These are phyloP conservation scores for Abscondita cerata DNA, from an alignment of 2,888 invertebrate genomes.

Conservation along the genomic window DNA sequence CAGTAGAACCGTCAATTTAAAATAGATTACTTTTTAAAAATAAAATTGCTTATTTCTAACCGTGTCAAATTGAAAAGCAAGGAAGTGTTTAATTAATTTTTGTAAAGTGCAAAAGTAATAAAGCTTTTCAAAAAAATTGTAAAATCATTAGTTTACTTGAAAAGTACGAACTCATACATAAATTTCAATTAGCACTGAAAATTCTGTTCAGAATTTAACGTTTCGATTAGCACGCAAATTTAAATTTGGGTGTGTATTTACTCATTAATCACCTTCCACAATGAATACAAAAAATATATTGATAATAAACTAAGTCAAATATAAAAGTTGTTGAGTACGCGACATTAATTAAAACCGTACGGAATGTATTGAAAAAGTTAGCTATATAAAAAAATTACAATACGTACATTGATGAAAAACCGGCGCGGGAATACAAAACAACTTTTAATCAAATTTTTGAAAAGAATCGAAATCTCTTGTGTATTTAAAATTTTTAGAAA, in stretches of 20 bases:
- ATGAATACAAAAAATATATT: constrained; percentile 11
- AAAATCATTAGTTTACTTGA: constrained; percentile 7
- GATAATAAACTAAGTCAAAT: constrained; percentile 23
- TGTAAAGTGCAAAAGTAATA: not conserved
- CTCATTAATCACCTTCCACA: constrained; percentile 20
- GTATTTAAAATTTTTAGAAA: not conserved
- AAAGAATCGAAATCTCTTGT: constrained; percentile 18
- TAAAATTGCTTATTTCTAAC: too few relatives aligned
- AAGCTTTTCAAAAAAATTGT: constrained; percentile 2
- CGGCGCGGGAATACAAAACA: constrained; percentile 22
- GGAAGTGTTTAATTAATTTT: not conserved
- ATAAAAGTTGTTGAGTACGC: constrained; percentile 12
- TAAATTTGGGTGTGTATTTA: constrained; percentile 7
- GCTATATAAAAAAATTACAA: constrained; percentile 23
- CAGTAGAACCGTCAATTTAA: too few relatives aligned
- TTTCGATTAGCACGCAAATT: constrained; percentile 14
- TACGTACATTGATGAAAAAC: constrained; percentile 20
- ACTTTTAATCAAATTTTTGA: constrained; percentile 28
- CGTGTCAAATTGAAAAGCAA: not conserved
- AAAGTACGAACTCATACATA: constrained; percentile 13
- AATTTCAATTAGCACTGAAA: constrained; percentile 4
- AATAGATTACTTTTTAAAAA: too few relatives aligned
- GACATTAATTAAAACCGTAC: constrained; percentile 19
- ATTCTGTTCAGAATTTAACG: constrained; percentile 5
- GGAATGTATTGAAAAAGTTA: constrained; percentile 21